A percentile compares a stretch with the other conserved stretches of the same genome.
Conservation (phyloP, 2,888 invertebrate genomes). For the Cartodere bifasciata region DNA sequence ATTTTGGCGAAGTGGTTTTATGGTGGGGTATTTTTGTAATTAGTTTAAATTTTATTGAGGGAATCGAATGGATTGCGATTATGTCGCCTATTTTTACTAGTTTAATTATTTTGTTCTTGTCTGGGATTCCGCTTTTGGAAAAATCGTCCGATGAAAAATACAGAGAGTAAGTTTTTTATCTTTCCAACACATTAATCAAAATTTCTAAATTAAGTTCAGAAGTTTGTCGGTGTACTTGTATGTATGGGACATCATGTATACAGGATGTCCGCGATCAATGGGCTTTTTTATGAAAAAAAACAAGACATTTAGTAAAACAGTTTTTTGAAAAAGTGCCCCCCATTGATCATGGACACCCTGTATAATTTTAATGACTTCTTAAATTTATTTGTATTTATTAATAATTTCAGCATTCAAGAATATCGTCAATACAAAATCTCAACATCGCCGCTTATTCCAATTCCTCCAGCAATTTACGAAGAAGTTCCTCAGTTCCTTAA, state of each 20-base stretch:
- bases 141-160: slow-evolving; percentile 80
- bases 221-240: background rate
- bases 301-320: too few relatives aligned
- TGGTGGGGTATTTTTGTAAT: slow-evolving; percentile 93
- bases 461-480: slow-evolving; percentile 78
- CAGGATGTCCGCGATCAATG: too few relatives aligned
- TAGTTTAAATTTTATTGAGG: slow-evolving; percentile 73
- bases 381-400: too few relatives aligned
- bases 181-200: too few relatives aligned
- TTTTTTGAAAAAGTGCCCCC: too few relatives aligned
- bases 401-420: slow-evolving; percentile 56
- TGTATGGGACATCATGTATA: too few relatives aligned
- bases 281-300: slow-evolving; percentile 1
- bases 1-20: slow-evolving; percentile 85
- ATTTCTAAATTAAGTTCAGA: background rate
- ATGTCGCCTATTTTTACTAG: slow-evolving; percentile 80
- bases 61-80: slow-evolving; percentile 75
- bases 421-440: slow-evolving; percentile 80
- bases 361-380: too few relatives aligned
- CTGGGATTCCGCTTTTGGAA: slow-evolving; percentile 81
- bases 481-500: slow-evolving; percentile 75
- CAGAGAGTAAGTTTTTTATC: slow-evolving; percentile 52
- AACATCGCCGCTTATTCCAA: slow-evolving; percentile 80
- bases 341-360: too few relatives aligned
- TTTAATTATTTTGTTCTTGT: slow-evolving; percentile 76